A percentile compares a stretch with the other conserved stretches of the same genome.
phyloP scores from a whole-genome alignment of 2,888 invertebrate genomes.

The Lasioglossum morio region DNA sequence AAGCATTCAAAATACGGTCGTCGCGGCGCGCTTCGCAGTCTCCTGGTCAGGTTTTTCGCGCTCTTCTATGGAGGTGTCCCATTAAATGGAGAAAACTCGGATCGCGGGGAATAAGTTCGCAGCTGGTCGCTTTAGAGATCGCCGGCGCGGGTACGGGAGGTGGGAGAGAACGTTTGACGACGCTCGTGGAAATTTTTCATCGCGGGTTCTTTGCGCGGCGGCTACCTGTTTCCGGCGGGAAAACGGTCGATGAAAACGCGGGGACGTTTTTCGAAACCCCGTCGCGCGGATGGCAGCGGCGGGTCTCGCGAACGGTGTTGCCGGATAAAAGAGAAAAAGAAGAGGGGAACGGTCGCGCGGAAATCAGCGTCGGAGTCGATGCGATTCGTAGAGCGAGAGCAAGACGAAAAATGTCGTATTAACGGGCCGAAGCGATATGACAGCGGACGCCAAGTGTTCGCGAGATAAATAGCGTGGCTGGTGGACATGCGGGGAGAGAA shows the following conservation, averaged over 20 bases:
- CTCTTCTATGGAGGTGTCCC: not conserved
- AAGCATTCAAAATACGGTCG: no score
- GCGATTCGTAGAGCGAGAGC: not conserved
- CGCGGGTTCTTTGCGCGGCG: not conserved
- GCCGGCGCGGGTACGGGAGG: not conserved
- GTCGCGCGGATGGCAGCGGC: not conserved
- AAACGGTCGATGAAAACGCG: slow-evolving; percentile 1
- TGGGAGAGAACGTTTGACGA: not conserved
- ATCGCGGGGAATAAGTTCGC: not conserved
- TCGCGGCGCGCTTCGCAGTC: no score
- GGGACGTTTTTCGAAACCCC: not conserved
- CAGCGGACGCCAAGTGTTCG: not conserved
- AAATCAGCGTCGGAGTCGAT: slow-evolving; percentile 1
- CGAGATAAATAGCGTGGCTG: not conserved
- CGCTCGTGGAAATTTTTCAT: slow-evolving; percentile 2
- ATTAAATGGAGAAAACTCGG: not conserved
- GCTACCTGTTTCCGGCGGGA: not conserved
- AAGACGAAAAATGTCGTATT: not conserved
- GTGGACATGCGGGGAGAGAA: not conserved
- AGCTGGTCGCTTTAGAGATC: not conserved
- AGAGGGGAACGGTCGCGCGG: not conserved
- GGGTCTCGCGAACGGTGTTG: not conserved
- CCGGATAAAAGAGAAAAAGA: not conserved
- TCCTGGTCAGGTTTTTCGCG: no score
- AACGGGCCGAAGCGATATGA: not conserved